These are phyloP conservation scores for Varecia variegata DNA, from an alignment of 2,797 vertebrate genomes.

Conservation along the genomic window DNA sequence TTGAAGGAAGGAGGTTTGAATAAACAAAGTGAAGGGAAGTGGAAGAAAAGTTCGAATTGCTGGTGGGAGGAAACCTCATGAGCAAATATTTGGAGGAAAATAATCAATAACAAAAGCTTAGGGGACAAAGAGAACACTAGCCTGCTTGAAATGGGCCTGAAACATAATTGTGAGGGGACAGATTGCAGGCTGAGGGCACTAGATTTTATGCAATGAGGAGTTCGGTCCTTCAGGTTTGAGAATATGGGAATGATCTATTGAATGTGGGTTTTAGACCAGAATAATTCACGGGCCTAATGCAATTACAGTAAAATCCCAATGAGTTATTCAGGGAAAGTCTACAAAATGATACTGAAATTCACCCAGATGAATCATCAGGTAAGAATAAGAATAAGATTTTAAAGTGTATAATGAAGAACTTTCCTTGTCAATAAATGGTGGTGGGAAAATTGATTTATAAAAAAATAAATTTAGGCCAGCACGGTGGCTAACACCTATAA, in stretches of 20 bases:
- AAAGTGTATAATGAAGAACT: not conserved
- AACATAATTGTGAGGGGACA: not conserved
- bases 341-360: slow-evolving; percentile 13
- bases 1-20: not conserved
- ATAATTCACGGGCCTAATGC: not conserved
- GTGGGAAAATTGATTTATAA: not conserved
- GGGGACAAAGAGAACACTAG: not conserved
- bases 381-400: slow-evolving; percentile 6
- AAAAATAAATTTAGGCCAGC: not conserved
- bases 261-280: not conserved
- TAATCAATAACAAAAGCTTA: not conserved
- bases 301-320: slow-evolving; percentile 7
- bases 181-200: not conserved
- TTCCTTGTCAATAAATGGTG: not conserved
- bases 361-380: not conserved
- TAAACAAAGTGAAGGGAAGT: not conserved
- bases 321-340: not conserved
- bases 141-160: not conserved
- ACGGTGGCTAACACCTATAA: no score
- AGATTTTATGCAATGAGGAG: not conserved
- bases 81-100: not conserved
- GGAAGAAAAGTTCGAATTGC: not conserved
- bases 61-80: not conserved
- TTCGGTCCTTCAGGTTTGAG: not conserved
- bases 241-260: not conserved